These are phyloP conservation scores for Orius insidiosus DNA, from an alignment of 1,140 invertebrate genomes.

Conservation along the genomic window DNA sequence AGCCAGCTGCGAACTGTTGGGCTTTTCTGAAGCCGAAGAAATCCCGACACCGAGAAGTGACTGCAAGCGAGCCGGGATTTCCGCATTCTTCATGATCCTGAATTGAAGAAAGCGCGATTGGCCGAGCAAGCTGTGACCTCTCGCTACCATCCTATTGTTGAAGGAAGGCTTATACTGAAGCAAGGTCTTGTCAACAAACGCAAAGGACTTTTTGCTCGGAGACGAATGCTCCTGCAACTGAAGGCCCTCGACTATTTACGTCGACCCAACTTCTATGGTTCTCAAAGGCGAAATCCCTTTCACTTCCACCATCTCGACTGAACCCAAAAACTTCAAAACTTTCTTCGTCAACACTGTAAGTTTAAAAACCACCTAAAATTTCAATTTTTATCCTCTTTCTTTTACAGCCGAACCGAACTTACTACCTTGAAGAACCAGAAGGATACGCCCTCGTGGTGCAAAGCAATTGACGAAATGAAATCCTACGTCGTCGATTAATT, in stretches of 20 bases:
- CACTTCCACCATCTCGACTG: constrained; percentile 66
- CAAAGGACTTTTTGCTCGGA: constrained; percentile 78
- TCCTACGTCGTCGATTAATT: constrained; percentile 27
- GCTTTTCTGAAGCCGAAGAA: constrained; percentile 35
- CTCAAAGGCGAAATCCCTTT: constrained; percentile 94
- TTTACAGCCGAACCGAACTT: constrained; percentile 86
- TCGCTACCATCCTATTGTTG: constrained; percentile 74
- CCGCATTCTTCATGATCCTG: neutral
- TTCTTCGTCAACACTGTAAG: constrained; percentile 96
- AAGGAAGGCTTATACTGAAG: constrained; percentile 82
- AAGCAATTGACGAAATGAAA: constrained; percentile 77
- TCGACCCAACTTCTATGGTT: constrained; percentile 80
- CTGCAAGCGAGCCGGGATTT: neutral
- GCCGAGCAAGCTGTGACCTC: constrained; percentile 58
- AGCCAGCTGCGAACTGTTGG: constrained; percentile 57
- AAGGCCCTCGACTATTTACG: constrained; percentile 92
- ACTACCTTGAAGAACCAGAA: constrained; percentile 90
- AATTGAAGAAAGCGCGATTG: constrained; percentile 28
- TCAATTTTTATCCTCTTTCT: constrained; percentile 19
- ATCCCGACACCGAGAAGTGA: neutral
- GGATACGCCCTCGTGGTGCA: constrained; percentile 85
- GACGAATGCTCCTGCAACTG: constrained; percentile 83
- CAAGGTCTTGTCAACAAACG: constrained; percentile 87
- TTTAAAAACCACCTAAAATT: constrained; percentile 9
- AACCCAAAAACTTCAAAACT: constrained; percentile 93